A percentile compares a stretch with the other conserved stretches of the same genome.
Evolutionary conservation across 2,113 vertebrate genomes (phyloP).

Genomic region (Tautogolabrus adspersus): DNA sequence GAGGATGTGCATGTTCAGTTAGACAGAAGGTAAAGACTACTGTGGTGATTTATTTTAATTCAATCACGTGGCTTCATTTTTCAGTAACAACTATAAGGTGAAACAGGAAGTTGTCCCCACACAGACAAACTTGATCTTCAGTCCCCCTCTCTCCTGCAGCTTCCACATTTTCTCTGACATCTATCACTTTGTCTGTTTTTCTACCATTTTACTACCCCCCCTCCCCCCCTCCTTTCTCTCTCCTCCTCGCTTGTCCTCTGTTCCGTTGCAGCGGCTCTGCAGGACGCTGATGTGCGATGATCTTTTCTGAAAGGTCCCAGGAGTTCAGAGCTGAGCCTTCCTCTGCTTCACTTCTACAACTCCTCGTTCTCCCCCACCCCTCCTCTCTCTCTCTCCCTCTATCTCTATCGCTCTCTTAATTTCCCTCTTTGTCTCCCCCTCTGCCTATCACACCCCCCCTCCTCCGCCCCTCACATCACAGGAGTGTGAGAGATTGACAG

Average conservation of each 20-base stretch:
- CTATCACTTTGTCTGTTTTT: background rate
- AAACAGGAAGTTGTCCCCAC: no score
- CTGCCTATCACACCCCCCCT: conserved; percentile 55
- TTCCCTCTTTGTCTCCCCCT: conserved; percentile 58
- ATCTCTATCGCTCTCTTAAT: conserved; percentile 9
- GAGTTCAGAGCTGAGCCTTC: conserved; percentile 85
- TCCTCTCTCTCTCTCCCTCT: background rate
- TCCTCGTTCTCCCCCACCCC: conserved; percentile 1
- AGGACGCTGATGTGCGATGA: conserved; percentile 87
- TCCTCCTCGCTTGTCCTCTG: conserved; percentile 82
- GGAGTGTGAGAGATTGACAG: conserved; percentile 96
- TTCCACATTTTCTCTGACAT: background rate
- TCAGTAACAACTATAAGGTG: no score
- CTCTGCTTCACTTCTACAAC: no score
- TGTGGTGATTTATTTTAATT: no score
- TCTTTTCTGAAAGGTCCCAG: conserved; percentile 91
- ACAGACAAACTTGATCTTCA: background rate
- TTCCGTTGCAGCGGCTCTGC: conserved; percentile 79
- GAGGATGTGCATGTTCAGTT: no score
- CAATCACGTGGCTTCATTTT: no score
- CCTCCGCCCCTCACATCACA: conserved; percentile 84
- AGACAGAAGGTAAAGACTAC: no score
- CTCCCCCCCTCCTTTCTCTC: conserved; percentile 7
- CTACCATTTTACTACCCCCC: background rate
- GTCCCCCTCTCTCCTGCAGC: conserved; percentile 2